Percentiles rank a stretch among this genome's conserved stretches.
phyloP scores from a whole-genome alignment of 2,797 vertebrate species.

The Micropoecilia bifurca region DNA sequence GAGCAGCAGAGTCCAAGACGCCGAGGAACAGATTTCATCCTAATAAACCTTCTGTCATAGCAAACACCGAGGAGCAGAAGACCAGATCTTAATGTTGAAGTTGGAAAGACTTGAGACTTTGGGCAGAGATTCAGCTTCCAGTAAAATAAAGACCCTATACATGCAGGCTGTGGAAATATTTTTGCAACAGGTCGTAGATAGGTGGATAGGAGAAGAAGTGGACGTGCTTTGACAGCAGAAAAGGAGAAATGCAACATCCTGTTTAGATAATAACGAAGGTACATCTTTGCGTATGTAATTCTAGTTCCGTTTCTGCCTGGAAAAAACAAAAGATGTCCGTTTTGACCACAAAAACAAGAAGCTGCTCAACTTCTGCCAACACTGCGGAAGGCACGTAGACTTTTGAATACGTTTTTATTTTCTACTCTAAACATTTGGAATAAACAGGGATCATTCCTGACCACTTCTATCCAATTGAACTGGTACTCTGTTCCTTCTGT shows the following conservation, averaged over 20 bases:
- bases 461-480: constrained; percentile 22
- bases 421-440: constrained; percentile 16
- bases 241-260: constrained; percentile 54
- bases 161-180: not conserved
- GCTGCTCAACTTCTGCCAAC: constrained; percentile 23
- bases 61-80: constrained; percentile 37
- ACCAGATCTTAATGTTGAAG: constrained; percentile 22
- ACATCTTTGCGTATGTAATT: constrained; percentile 16
- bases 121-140: not conserved
- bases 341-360: constrained; percentile 41
- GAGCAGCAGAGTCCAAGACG: constrained; percentile 62
- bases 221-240: constrained; percentile 39
- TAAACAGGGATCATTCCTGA: constrained; percentile 30
- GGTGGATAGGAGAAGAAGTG: constrained; percentile 16
- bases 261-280: constrained; percentile 52
- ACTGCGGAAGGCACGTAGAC: constrained; percentile 24
- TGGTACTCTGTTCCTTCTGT: not conserved
- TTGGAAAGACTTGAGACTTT: not conserved
- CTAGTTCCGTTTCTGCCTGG: constrained; percentile 21
- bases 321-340: constrained; percentile 17
- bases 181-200: not conserved
- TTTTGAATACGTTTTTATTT: constrained; percentile 13
- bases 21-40: constrained; percentile 60
- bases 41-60: constrained; percentile 61
- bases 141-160: not conserved